phyloP scores from a whole-genome alignment of 2,888 invertebrate species.

The Drosophila greeni region DNA sequence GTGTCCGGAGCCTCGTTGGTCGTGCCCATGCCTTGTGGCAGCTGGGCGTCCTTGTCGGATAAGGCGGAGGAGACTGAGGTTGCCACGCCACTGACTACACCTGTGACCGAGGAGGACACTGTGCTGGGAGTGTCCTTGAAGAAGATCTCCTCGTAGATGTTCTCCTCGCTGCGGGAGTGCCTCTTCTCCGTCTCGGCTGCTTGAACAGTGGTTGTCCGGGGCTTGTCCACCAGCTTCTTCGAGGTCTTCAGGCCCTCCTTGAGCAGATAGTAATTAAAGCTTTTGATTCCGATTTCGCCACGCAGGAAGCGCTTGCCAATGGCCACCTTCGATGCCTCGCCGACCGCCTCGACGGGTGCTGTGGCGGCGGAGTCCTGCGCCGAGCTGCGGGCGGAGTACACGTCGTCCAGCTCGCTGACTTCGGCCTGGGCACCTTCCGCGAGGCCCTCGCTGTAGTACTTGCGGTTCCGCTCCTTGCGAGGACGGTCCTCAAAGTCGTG shows the following conservation, averaged over 20 bases:
- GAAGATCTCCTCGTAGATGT: constrained; percentile 79
- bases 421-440: constrained; percentile 17
- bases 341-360: constrained; percentile 41
- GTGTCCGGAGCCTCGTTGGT: constrained; percentile 17
- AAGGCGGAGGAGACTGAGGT: constrained; percentile 30
- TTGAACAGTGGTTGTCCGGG: constrained; percentile 43
- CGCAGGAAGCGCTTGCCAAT: constrained; percentile 78
- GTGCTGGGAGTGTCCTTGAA: constrained; percentile 72
- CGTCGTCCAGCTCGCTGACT: constrained; percentile 60
- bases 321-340: constrained; percentile 71
- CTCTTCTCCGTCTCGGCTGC: constrained; percentile 55
- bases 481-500: constrained; percentile 31
- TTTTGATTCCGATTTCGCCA: constrained; percentile 79
- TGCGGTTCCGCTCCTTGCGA: constrained; percentile 52
- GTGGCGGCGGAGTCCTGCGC: constrained; percentile 58
- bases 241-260: constrained; percentile 78
- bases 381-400: constrained; percentile 62
- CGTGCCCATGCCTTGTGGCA: constrained; percentile 8
- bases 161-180: constrained; percentile 78
- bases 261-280: constrained; percentile 79
- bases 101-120: constrained; percentile 10
- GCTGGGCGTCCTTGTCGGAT: constrained; percentile 40
- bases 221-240: constrained; percentile 76
- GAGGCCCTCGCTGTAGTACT: constrained; percentile 57
- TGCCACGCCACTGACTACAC: constrained; percentile 23